These are phyloP conservation scores for Eupsittula cactorum DNA, from an alignment of 2,113 vertebrate genomes.

Conservation along the genomic window DNA sequence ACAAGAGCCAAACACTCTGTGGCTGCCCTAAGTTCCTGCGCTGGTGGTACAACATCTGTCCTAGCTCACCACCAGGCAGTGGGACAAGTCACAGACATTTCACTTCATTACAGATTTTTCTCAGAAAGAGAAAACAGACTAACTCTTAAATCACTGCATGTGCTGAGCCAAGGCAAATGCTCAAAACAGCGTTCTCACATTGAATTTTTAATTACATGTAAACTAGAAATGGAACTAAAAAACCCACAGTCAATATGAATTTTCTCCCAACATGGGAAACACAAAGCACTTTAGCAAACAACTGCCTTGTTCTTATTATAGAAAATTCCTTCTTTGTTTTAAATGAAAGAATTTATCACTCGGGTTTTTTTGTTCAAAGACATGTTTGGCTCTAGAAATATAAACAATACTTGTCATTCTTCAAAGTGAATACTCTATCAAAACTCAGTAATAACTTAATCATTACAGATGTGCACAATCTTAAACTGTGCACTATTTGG, in stretches of 20 bases:
- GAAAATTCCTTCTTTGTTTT: background rate
- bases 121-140: conserved; percentile 23
- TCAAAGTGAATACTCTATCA: background rate
- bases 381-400: background rate
- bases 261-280: background rate
- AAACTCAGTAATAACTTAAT: background rate
- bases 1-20: background rate
- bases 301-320: background rate
- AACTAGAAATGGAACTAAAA: background rate
- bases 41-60: background rate
- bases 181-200: background rate
- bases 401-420: background rate
- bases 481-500: background rate
- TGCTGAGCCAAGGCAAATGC: background rate
- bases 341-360: background rate
- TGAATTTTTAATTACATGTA: background rate
- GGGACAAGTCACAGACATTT: background rate
- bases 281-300: background rate
- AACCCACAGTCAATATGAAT: background rate
- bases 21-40: background rate
- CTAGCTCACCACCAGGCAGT: background rate
- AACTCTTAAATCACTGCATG: background rate
- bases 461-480: background rate
- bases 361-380: background rate
- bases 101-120: background rate